Evolutionary conservation across 2,888 invertebrate genomes (phyloP), one percentile per base, ranked within the genome.

Genomic region (Beris chalybata): DNA sequence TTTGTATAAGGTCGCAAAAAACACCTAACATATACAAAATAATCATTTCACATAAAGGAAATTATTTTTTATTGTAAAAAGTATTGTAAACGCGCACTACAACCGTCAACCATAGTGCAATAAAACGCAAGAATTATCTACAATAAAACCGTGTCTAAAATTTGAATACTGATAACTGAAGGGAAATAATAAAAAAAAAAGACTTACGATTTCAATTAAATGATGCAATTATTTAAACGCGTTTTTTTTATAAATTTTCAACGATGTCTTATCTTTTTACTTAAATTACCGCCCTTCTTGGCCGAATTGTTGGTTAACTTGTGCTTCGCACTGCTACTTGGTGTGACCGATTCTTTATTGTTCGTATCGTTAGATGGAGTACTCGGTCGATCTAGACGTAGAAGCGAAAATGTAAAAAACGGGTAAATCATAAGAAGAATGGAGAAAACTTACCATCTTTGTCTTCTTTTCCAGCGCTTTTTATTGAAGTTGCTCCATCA

Each of bases 261-360:
- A 83, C 92, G 87, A 81, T 92, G 92, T 74, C 91, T 85, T 22
- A 91, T 88, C 80, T 93, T 91, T 78, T 93, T 93, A 76, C 88
- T 91, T 73, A 86, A 87, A 76, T 85, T 90, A 75, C 92, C 92
- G 13, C 78, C 76, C 78, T 92, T 92, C 48, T 86, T 83, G 69
- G 86, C 87, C 53, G 74, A 75, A 76, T 83, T 81, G 52, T 74
- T 76, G 67, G 75, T 80, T 53, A 81, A 79, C 76, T 86, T 86
- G 71, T 86, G 85, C 77, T 86, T 86, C 0, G 79, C 76, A 56
- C 74, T 75, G 65, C 71, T 75, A 63, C 71, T 76, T 9, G 79
- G 76, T 7, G 77, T 78, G 38, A 73, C 71, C 3, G 74, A 67
- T 3, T 79, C 78, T 64, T 80, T 80, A 63, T 74, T 76, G 9